Percentiles rank a stretch among this genome's conserved stretches.
These are phyloP conservation scores for Macroramphosus scolopax DNA, from an alignment of 2,797 vertebrate species.

Conservation along the genomic window DNA sequence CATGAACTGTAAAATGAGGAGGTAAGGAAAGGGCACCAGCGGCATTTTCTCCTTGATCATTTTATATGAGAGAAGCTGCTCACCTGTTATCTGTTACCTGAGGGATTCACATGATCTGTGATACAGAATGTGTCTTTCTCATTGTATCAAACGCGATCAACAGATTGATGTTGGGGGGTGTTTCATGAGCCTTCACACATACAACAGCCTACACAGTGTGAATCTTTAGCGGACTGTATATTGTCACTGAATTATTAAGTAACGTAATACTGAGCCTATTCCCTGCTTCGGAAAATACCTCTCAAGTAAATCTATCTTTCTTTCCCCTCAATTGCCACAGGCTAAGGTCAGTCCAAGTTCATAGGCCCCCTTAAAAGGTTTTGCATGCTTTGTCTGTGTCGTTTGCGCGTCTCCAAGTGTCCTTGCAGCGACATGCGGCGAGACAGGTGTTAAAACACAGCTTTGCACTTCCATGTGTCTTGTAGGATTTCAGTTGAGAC, in stretches of 20 bases:
- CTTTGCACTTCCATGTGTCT: constrained; percentile 37
- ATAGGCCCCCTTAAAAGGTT: constrained; percentile 40
- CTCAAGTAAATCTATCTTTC: constrained; percentile 1
- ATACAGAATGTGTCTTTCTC: neutral
- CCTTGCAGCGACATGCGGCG: constrained; percentile 15
- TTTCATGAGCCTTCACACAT: neutral
- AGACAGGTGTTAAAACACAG: constrained; percentile 48
- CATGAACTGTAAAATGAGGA: constrained; percentile 37
- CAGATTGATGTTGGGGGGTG: constrained; percentile 1
- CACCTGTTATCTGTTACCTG: constrained; percentile 23
- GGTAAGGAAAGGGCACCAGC: constrained; percentile 8
- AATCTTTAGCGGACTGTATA: constrained; percentile 15
- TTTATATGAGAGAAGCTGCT: constrained; percentile 23
- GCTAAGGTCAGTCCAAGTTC: constrained; percentile 28
- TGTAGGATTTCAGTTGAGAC: constrained; percentile 18
- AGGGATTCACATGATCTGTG: constrained; percentile 6
- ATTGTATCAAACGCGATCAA: constrained; percentile 2
- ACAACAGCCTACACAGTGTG: constrained; percentile 8
- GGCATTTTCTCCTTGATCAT: constrained; percentile 29
- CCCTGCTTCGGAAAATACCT: constrained; percentile 6
- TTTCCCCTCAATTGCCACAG: constrained; percentile 1
- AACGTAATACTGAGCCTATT: constrained; percentile 4
- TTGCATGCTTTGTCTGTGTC: constrained; percentile 34
- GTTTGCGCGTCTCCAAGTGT: constrained; percentile 18
- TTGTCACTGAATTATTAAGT: constrained; percentile 24